phyloP scores from a whole-genome alignment of 2,888 invertebrate species.

The Aleiodes alternator region DNA sequence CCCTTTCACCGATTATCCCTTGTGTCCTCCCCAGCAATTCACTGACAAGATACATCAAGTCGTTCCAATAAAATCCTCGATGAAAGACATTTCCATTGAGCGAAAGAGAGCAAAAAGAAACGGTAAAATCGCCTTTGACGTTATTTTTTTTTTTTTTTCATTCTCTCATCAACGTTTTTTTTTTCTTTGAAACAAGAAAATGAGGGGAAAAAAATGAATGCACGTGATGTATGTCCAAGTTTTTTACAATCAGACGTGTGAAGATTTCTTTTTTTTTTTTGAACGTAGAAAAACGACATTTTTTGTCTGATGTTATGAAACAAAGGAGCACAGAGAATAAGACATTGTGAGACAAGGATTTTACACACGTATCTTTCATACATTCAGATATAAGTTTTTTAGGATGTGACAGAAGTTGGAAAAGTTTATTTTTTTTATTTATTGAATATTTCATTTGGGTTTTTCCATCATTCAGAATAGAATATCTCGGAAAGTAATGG shows the following conservation, averaged over 20 bases:
- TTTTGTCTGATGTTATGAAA: conserved; percentile 10
- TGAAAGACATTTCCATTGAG: neutral
- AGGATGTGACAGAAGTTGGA: neutral
- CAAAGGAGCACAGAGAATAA: conserved; percentile 5
- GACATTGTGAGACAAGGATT: conserved; percentile 26
- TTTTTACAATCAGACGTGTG: conserved; percentile 1
- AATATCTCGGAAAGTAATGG: no score
- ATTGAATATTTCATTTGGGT: conserved; percentile 9
- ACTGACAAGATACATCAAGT: no score
- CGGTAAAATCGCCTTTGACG: neutral
- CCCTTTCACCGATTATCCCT: no score
- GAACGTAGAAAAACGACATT: no score
- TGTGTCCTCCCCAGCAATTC: no score
- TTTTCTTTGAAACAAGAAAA: no score
- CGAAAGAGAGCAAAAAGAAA: neutral
- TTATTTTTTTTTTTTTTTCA: conserved; percentile 1
- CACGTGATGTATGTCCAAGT: neutral
- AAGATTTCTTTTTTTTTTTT: neutral
- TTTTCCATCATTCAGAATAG: no score
- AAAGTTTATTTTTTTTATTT: neutral
- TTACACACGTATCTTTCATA: conserved; percentile 5
- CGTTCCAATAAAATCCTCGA: no score
- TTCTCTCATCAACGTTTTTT: neutral
- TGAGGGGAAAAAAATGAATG: neutral
- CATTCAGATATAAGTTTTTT: neutral